Percentiles rank a stretch among this genome's conserved stretches.
Conservation (phyloP, 2,113 vertebrate genomes). For the Chloebia gouldiae region DNA sequence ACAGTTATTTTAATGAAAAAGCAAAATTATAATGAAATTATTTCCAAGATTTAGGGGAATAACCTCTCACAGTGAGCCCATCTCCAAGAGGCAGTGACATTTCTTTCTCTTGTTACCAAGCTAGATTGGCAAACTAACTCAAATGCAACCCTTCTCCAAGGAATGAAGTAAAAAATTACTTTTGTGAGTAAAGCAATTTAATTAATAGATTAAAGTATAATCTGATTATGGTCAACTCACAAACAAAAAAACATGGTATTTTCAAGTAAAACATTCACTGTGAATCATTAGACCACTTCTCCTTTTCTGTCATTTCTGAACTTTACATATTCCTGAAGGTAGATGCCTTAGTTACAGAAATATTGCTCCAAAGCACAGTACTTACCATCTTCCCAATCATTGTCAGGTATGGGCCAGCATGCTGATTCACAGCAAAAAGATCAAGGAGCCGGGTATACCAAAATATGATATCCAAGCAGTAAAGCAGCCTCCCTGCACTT, state of each 20-base stretch:
- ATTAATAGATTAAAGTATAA: neutral
- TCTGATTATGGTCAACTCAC: neutral
- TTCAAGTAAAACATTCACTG: neutral
- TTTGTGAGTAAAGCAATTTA: neutral
- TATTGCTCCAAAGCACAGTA: neutral
- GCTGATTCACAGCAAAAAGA: slow-evolving; percentile 93
- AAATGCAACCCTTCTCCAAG: neutral
- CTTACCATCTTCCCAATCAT: slow-evolving; percentile 98
- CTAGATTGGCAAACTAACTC: neutral
- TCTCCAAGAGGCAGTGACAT: neutral
- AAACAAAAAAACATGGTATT: neutral
- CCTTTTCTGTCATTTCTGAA: neutral
- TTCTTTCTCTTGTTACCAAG: neutral
- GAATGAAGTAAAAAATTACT: neutral
- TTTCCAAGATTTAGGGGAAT: neutral
- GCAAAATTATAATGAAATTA: neutral
- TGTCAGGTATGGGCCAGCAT: slow-evolving; percentile 93
- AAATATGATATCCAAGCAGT: slow-evolving; percentile 96
- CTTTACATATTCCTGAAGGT: neutral
- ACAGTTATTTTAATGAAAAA: slow-evolving; percentile 15
- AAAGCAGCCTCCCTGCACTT: slow-evolving; percentile 83
- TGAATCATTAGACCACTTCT: neutral
- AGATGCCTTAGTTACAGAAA: neutral
- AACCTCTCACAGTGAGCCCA: neutral
- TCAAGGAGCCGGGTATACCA: slow-evolving; percentile 93